phyloP scores from a whole-genome alignment of 1,140 invertebrate genomes.

The roundworm (Caenorhabditis elegans) region DNA sequence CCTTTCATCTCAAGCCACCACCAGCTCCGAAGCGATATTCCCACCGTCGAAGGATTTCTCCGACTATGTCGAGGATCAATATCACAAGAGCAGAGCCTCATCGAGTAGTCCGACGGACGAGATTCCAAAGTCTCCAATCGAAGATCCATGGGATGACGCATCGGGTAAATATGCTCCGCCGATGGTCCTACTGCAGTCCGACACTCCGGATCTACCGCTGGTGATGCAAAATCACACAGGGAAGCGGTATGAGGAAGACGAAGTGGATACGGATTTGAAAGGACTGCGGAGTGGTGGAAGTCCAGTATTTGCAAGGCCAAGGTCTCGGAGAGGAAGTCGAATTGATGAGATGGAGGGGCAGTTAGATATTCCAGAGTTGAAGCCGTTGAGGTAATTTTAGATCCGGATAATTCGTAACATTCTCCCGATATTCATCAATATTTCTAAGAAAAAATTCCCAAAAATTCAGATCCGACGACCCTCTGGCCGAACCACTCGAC shows the following conservation, averaged over 20 bases:
- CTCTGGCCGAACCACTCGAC: not conserved
- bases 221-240: not conserved
- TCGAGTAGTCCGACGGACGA: not conserved
- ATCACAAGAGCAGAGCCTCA: constrained; percentile 9
- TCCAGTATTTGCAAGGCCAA: constrained; percentile 7
- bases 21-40: not conserved
- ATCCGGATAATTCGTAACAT: no score
- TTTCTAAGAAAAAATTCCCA: not conserved
- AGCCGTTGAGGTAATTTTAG: not conserved
- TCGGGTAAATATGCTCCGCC: not conserved
- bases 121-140: not conserved
- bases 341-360: constrained; percentile 37
- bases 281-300: not conserved
- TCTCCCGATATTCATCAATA: no score
- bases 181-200: not conserved
- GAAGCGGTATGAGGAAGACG: not conserved
- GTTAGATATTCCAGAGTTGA: not conserved
- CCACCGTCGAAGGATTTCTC: constrained; percentile 3
- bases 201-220: not conserved
- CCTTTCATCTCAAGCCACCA: not conserved
- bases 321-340: constrained; percentile 38
- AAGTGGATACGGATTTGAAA: not conserved
- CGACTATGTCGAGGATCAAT: not conserved
- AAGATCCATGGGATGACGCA: not conserved
- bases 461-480: not conserved